Evolutionary conservation across 2,113 vertebrate species (phyloP).

Genomic region (Ctenodactylus gundi): DNA sequence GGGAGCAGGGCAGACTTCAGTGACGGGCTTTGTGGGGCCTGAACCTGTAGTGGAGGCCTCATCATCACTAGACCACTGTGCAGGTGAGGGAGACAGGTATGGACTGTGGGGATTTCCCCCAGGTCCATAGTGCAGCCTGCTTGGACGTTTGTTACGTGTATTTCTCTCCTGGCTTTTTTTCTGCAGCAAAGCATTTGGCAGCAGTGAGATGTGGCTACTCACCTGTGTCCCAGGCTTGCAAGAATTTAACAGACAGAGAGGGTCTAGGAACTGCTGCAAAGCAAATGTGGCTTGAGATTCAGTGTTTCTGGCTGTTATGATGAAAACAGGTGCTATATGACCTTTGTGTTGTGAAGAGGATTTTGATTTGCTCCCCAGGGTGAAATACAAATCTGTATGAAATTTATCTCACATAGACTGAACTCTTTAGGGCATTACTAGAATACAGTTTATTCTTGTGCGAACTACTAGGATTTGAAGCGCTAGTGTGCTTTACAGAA

Average conservation of each 20-base stretch:
- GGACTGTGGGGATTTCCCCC: background rate
- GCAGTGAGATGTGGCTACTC: background rate
- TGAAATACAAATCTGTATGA: constrained; percentile 31
- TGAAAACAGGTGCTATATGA: background rate
- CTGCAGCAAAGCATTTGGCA: background rate
- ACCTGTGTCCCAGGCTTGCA: background rate
- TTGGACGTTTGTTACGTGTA: background rate
- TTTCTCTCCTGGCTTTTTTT: too few species aligned
- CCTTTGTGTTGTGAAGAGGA: background rate
- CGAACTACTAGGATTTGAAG: background rate
- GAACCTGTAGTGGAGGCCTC: background rate
- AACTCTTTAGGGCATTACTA: constrained; percentile 41
- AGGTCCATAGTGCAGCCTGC: fast-evolving
- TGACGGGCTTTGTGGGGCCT: background rate
- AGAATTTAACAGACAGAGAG: background rate
- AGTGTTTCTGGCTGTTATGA: background rate
- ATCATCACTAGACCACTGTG: background rate
- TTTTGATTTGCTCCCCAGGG: constrained; percentile 52
- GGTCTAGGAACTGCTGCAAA: background rate
- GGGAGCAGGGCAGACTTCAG: background rate
- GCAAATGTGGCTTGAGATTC: background rate
- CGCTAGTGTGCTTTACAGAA: constrained; percentile 40
- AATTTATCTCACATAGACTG: constrained; percentile 3
- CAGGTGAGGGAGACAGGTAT: background rate
- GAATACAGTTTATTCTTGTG: constrained; percentile 22